Evolutionary conservation across 2,113 vertebrate species (phyloP), one percentile per base, ranked within the genome.

Genomic region (Cyprinodon tularosa): DNA sequence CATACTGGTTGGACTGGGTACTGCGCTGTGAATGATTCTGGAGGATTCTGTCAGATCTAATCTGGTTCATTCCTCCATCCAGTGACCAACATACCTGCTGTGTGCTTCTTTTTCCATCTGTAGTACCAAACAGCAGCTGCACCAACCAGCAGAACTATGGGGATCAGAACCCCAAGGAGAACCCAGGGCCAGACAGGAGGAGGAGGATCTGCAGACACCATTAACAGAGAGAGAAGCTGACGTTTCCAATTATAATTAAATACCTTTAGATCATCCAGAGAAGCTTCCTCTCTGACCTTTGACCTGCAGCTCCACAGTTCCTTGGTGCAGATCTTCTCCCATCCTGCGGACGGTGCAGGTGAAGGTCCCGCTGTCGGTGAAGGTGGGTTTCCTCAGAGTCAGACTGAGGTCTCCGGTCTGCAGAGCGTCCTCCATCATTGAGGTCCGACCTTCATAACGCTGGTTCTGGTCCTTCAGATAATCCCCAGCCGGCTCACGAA

Each of bases 331-430:
- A 1, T 66, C 36, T 0, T 9, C 12, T 29, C 68, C 40, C 4
- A 60, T 1, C 1, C 48, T 38, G 0, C 62, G 62, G 42, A 71
- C 45, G 12, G 4, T 47, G 53, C 76, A 78, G 76, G 50, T 66
- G 68, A 71, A 72, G 62, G 8, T 8, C 4, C 50, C 63, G 0
- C 8, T 48, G 36, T 78, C 76, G 12, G 47, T 22, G 57, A 66
- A 0, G 0, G 3, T 0, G 20, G 76, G 68, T 11, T 29, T 71
- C 0, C 12, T 66, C 57, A 78, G 68, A 15, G 53, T 47, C 68
- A 78, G 69, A 10, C 47, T 66, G 50, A 78, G 42, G 62, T 78
- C 76, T 48, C 64, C 64, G 3, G 64, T 65, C 64, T 29, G 53
- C 62, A 71, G 42, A 8, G 68, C 68, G 17, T 66, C 48, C 13